Conservation (phyloP, 2,113 vertebrate genomes). For the Microtus ochrogaster region DNA sequence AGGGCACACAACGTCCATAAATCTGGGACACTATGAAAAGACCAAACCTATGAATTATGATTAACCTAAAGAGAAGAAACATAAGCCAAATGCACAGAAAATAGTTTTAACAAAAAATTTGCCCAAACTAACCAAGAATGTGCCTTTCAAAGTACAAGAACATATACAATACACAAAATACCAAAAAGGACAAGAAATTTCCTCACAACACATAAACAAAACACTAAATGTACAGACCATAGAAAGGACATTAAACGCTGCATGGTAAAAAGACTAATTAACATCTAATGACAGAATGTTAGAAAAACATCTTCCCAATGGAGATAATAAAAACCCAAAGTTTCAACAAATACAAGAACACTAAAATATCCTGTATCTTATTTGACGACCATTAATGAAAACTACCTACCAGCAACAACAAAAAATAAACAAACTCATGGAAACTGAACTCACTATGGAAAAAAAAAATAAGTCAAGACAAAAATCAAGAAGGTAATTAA, state of each 20-base stretch:
- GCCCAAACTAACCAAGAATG: not conserved
- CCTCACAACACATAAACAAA: not conserved
- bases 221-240: not conserved
- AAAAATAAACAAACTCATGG: not conserved
- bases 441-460: not conserved
- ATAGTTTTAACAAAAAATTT: not conserved
- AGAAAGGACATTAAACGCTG: not conserved
- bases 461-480: not conserved
- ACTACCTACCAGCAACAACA: not conserved
- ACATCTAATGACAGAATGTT: not conserved
- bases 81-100: not conserved
- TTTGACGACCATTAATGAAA: not conserved
- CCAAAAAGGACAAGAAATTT: not conserved
- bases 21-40: not conserved
- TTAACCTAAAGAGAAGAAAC: not conserved
- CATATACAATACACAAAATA: not conserved
- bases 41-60: not conserved
- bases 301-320: not conserved
- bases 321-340: not conserved
- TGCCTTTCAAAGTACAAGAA: not conserved
- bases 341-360: not conserved
- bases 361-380: not conserved
- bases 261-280: not conserved
- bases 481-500: not conserved
- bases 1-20: not conserved